Base-by-base conservation (phyloP, 2,888 invertebrate genomes). In the Scrobipalpa costella region DNA sequence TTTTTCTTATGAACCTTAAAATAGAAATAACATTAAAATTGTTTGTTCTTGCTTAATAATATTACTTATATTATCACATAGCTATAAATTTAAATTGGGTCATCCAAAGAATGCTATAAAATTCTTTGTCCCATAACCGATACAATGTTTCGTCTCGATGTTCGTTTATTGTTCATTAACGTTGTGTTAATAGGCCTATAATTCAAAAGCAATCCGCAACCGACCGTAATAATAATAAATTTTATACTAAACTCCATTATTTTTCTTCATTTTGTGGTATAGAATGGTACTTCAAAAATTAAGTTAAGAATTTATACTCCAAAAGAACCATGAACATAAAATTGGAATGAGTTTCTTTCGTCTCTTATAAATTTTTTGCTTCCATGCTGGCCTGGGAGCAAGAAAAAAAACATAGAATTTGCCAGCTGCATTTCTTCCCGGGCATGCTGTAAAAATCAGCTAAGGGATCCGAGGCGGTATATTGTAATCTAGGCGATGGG, bases 61-160 rank as follows among this genome's bases (percentile, higher is more conserved):
- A 1, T 19, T 55, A n/a, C 11, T n/a, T n/a, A n/a, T n/a, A 13
- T 21, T 55, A 27, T 55, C 13, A 5, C 9, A 52, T 11, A 58
- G 44, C 58, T 21, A 58, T 58, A 40, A 44, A 68, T 72, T 69
- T 66, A 69, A 67, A 67, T 66, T 69, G 33, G 66, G 63, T 64
- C 65, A 68, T 68, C 63, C 66, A 38, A 66, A 64, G 69, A 73
- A 74, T 75, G 73, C 64, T 61, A 69, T 74, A 72, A 73, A 75
- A 70, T 21, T 1, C 60, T 67, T 62, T 13, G 40, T 64, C 63
- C 63, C 66, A 64, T 67, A 69, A 67, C 61, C 66, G 63, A 65
- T 68, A 65, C 64, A 44, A 58, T 65, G 69, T 8, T 52, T 57
- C 63, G 66, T 57, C 58, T 63, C 66, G 64, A 64, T 62, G 64